A percentile compares a stretch with the other conserved stretches of the same genome.
Evolutionary conservation across 2,113 vertebrate genomes (phyloP).

Genomic region (Tylochromis polylepis): DNA sequence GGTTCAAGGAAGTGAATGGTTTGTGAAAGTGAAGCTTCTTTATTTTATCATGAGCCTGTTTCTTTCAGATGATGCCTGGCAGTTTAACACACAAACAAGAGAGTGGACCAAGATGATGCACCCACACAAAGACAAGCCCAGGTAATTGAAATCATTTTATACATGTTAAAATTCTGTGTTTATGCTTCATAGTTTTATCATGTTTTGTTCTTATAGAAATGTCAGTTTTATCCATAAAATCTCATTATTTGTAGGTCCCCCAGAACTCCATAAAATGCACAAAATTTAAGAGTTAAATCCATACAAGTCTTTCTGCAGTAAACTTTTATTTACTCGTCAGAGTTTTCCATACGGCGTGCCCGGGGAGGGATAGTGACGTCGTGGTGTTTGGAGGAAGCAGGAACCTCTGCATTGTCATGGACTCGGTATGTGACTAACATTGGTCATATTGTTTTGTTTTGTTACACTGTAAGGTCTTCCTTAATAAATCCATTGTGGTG

Average conservation of each 20-base stretch:
- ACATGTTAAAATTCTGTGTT: neutral
- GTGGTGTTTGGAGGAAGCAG: conserved; percentile 93
- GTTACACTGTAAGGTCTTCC: neutral
- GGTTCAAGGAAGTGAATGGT: neutral
- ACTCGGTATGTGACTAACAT: conserved; percentile 75
- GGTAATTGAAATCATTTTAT: conserved; percentile 63
- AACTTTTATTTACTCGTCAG: conserved; percentile 52
- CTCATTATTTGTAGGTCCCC: rapidly evolving
- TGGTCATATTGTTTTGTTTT: neutral
- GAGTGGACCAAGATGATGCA: conserved; percentile 82
- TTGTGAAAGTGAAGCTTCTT: neutral
- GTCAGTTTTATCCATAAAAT: neutral
- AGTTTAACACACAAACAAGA: conserved; percentile 76
- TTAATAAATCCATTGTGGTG: neutral
- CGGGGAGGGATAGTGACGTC: conserved; percentile 85
- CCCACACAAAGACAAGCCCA: conserved; percentile 83
- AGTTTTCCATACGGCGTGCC: conserved; percentile 89
- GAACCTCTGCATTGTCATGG: conserved; percentile 81
- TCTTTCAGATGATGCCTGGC: conserved; percentile 85
- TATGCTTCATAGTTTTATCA: neutral
- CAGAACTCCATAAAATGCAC: neutral
- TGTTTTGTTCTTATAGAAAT: neutral
- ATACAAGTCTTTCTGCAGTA: neutral
- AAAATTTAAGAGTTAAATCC: neutral
- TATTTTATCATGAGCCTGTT: rapidly evolving